Evolutionary conservation across 2,113 vertebrate genomes (phyloP), one percentile per base, ranked within the genome.

Genomic region (Myotis brandtii): DNA sequence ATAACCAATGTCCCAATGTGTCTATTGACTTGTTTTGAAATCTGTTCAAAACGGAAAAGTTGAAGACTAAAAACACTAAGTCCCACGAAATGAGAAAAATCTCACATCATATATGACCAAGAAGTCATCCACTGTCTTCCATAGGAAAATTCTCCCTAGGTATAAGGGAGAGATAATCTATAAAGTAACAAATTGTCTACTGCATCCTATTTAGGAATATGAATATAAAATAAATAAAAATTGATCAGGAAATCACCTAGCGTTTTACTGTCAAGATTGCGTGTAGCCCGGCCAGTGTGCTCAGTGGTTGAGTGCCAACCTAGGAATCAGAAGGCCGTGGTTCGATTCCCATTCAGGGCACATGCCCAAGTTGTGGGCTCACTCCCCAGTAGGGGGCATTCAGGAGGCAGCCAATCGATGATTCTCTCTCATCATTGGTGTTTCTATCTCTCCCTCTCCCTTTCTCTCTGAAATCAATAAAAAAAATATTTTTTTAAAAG

Each of bases 11-110:
- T 95, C 93, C 97, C 97, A 96, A 98, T 98, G 98, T 99, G 98
- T 99, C 98, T 98, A 97, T 98, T 98, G 99, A 99, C 98, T 98
- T 99, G 98, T 99, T 99, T 98, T 98, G 98, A 99, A 98, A 98
- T 98, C 89, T 98, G 96, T 98, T 99, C 98, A 98, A 98, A 98
- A 98, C 34, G 96, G 96, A 96, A 98, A 98, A 98, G 98, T 97
- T 98, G 98, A 95, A 98, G 96, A 95, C 86, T 93, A 34, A 95
- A 96, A 98, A 98, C 86, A 98, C 97, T 96, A 97, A 97, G 96
- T 98, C 97, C 96, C 97, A 97, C 95, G 90, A 98, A 98, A 98
- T 93, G 97, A 97, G 96, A 72, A 86, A 87, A 93, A 70, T 50
- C 3, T 5, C 32, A n/a, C 81, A 95, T 96, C 82, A 96, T 96